phyloP scores from a whole-genome alignment of 2,797 vertebrate genomes.

The Avahi laniger region DNA sequence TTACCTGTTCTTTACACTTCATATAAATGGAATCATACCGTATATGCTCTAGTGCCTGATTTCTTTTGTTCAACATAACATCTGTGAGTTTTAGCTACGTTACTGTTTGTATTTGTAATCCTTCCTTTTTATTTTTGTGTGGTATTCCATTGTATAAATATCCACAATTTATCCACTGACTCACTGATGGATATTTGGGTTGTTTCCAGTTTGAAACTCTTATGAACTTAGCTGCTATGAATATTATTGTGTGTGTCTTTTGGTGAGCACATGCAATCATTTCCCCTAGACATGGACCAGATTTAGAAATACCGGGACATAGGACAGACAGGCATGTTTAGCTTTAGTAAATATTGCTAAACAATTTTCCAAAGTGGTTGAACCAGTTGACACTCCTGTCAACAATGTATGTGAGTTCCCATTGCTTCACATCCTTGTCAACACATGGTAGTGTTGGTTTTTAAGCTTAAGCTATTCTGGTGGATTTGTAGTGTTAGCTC shows the following conservation, averaged over 20 bases:
- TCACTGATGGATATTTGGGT: background rate
- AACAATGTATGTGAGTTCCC: background rate
- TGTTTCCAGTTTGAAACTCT: background rate
- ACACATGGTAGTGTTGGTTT: background rate
- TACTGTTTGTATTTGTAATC: background rate
- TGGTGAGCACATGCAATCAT: background rate
- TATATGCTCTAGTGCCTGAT: background rate
- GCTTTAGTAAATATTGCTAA: background rate
- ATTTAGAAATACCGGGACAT: background rate
- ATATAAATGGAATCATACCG: background rate
- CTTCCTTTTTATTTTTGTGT: background rate
- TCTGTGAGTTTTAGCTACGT: background rate
- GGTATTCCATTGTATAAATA: background rate
- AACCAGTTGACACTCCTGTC: background rate
- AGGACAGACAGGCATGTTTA: background rate
- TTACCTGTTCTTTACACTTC: background rate
- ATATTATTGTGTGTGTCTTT: background rate
- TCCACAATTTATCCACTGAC: background rate
- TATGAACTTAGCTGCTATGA: background rate
- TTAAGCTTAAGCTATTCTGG: background rate
- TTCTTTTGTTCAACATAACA: background rate
- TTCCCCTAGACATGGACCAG: background rate
- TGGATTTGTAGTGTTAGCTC: rapidly evolving
- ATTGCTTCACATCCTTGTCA: background rate
- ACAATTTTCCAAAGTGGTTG: background rate